Evolutionary conservation across 2,888 invertebrate species (phyloP).

Genomic region (Fabriciana adippe): DNA sequence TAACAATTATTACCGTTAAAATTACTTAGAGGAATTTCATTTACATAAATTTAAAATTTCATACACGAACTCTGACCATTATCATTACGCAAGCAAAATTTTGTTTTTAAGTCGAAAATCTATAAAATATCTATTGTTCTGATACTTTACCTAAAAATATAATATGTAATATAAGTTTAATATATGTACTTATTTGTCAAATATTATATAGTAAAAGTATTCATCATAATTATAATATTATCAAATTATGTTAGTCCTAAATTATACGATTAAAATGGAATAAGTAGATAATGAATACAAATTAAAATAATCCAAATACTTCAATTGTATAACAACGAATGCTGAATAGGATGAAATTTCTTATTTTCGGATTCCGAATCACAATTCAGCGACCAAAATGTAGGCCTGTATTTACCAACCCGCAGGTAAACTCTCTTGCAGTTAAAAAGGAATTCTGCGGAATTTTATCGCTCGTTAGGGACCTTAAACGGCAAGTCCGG

Average conservation of each 20-base stretch:
- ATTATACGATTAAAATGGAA: neutral
- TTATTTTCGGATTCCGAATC: constrained; percentile 70
- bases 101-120: neutral
- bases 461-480: constrained; percentile 79
- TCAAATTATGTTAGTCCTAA: neutral
- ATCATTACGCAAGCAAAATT: neutral
- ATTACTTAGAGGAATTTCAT: no score
- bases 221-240: constrained; percentile 1
- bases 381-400: constrained; percentile 68
- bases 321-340: neutral
- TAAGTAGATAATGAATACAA: constrained; percentile 9
- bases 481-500: constrained; percentile 57
- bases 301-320: constrained; percentile 6
- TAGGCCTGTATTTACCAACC: constrained; percentile 74
- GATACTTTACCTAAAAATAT: no score
- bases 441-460: constrained; percentile 74
- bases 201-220: no score
- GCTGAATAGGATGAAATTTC: constrained; percentile 41
- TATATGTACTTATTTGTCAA: no score
- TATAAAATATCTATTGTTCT: no score
- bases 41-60: no score
- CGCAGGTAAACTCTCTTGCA: constrained; percentile 76
- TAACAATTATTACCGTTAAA: no score
- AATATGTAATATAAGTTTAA: no score
- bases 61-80: no score